Percentiles rank a stretch among this genome's conserved stretches.
These are phyloP conservation scores for Macrotus californicus DNA, from an alignment of 2,113 vertebrate genomes.

Conservation along the genomic window DNA sequence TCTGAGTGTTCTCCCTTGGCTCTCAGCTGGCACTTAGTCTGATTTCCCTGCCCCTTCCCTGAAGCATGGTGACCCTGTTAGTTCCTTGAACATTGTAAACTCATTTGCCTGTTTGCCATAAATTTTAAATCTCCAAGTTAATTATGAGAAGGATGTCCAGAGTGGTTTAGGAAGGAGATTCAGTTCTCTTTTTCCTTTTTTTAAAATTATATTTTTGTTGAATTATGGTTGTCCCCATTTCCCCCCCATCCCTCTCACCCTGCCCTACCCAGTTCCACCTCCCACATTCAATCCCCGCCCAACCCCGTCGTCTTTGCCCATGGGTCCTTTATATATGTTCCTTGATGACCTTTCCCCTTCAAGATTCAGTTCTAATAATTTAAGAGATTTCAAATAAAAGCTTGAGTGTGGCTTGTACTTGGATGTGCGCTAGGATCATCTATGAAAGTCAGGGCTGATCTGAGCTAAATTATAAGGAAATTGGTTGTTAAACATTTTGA, in stretches of 20 bases:
- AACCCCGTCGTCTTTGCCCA: too few relatives aligned
- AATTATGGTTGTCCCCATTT: too few relatives aligned
- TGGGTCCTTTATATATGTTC: too few relatives aligned
- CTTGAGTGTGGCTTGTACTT: not conserved
- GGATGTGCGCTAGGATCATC: not conserved
- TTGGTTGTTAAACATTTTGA: not conserved
- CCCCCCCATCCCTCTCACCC: too few relatives aligned
- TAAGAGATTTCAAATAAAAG: not conserved
- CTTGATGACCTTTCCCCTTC: too few relatives aligned
- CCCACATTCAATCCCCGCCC: too few relatives aligned
- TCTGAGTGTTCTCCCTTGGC: not conserved
- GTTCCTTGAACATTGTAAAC: not conserved
- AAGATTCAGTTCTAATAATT: not conserved
- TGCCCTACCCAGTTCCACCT: too few relatives aligned
- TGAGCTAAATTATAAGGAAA: not conserved
- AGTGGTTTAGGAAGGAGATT: not conserved
- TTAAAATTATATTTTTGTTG: too few relatives aligned
- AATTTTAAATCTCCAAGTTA: not conserved
- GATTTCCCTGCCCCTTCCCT: not conserved
- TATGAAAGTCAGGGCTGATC: not conserved
- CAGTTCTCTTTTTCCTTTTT: not conserved
- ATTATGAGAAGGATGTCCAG: not conserved
- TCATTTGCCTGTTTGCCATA: not conserved
- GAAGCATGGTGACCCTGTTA: not conserved
- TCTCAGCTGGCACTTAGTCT: not conserved